Percentiles rank a stretch among this genome's conserved stretches.
These are phyloP conservation scores for Brachyopa scutellaris DNA, from an alignment of 2,888 invertebrate genomes.

Conservation along the genomic window DNA sequence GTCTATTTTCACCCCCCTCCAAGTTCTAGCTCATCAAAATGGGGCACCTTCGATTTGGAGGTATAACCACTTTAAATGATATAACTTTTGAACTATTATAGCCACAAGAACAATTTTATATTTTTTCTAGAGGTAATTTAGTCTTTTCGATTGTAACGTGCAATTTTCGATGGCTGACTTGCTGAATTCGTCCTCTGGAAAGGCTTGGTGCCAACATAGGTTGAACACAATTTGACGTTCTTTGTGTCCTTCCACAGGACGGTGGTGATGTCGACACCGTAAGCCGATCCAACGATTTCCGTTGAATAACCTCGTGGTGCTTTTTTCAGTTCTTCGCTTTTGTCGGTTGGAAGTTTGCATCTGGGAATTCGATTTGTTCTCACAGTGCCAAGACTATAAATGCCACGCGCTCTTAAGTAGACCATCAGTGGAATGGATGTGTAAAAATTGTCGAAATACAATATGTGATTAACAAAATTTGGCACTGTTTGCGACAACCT, in stretches of 20 bases:
- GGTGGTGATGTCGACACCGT: constrained; percentile 61
- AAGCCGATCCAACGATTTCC: constrained; percentile 56
- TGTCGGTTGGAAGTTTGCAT: constrained; percentile 39
- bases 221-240: constrained; percentile 76
- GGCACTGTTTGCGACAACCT: constrained; percentile 8
- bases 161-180: constrained; percentile 49
- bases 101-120: too few species aligned
- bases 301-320: constrained; percentile 32
- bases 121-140: too few species aligned
- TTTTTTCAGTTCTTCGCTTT: constrained; percentile 10
- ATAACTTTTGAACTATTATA: too few species aligned
- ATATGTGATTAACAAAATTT: background rate
- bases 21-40: too few species aligned
- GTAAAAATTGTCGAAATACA: constrained; percentile 1
- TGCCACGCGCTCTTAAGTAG: background rate
- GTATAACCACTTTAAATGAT: too few species aligned
- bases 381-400: constrained; percentile 1
- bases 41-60: too few species aligned
- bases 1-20: too few species aligned
- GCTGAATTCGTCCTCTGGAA: constrained; percentile 47
- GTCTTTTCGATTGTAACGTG: too few species aligned
- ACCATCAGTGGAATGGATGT: background rate
- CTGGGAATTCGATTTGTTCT: constrained; percentile 59
- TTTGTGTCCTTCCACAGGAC: constrained; percentile 78
- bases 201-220: constrained; percentile 77